Percentiles rank a stretch among this genome's conserved stretches.
These are phyloP conservation scores for Calonectris borealis DNA, from an alignment of 2,113 vertebrate species.

Conservation along the genomic window DNA sequence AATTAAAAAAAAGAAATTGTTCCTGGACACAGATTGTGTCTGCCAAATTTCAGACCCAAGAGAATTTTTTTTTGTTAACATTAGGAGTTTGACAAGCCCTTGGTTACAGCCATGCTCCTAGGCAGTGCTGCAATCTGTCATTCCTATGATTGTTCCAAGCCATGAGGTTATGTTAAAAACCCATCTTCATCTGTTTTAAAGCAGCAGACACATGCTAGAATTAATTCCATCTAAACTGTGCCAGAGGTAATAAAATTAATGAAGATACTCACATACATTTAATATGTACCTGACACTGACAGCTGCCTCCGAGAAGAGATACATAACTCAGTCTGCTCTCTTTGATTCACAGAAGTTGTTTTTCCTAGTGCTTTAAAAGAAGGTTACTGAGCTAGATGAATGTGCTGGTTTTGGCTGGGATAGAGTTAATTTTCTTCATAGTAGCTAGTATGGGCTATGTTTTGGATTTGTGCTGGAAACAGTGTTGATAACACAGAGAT, in stretches of 20 bases:
- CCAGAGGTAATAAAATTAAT: neutral
- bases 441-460: too few relatives aligned
- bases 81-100: neutral
- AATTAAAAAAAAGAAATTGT: neutral
- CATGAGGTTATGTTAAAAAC: neutral
- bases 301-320: neutral
- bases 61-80: neutral
- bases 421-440: too few relatives aligned
- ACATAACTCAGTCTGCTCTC: neutral
- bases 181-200: neutral
- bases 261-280: neutral
- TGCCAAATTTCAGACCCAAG: neutral
- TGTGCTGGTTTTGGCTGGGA: too few relatives aligned
- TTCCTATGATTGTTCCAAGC: neutral
- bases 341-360: neutral
- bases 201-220: neutral
- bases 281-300: neutral
- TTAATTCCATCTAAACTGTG: neutral
- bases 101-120: neutral
- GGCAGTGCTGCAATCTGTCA: neutral
- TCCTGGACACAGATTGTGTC: neutral
- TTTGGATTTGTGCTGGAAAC: too few relatives aligned
- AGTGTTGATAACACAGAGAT: too few relatives aligned
- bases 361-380: neutral
- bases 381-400: neutral